phyloP scores from a whole-genome alignment of 2,888 invertebrate genomes.

The Acronicta leporina region DNA sequence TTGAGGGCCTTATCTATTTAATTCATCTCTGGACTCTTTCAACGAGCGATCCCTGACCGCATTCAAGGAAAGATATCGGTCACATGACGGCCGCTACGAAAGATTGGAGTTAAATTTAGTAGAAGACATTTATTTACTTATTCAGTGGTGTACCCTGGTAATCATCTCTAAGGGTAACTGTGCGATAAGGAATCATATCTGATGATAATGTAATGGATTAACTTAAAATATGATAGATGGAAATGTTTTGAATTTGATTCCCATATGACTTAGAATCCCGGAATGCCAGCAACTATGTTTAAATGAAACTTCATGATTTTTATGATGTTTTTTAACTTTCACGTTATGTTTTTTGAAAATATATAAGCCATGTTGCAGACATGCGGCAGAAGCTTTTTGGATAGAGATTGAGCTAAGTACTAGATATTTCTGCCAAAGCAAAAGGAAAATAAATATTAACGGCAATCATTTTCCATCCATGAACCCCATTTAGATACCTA shows the following conservation, averaged over 20 bases:
- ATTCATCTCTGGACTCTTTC: slow-evolving; percentile 87
- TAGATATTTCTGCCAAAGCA: neutral
- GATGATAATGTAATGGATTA: slow-evolving; percentile 68
- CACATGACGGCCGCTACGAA: slow-evolving; percentile 82
- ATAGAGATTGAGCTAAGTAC: neutral
- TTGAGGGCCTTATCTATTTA: slow-evolving; percentile 84
- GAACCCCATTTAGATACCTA: slow-evolving; percentile 13
- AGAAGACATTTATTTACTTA: slow-evolving; percentile 87
- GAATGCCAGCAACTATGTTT: no score
- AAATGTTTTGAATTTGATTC: slow-evolving; percentile 17
- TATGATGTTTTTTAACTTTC: neutral
- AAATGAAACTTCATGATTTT: no score
- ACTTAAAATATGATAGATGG: slow-evolving; percentile 42
- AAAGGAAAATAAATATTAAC: slow-evolving; percentile 7
- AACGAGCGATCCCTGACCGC: slow-evolving; percentile 82
- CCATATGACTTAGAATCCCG: neutral
- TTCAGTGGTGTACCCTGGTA: slow-evolving; percentile 78
- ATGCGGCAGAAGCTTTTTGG: neutral
- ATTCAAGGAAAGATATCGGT: slow-evolving; percentile 84
- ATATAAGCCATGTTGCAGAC: neutral
- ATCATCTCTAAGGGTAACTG: slow-evolving; percentile 77
- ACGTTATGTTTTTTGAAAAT: neutral
- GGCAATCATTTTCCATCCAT: slow-evolving; percentile 1
- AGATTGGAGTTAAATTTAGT: slow-evolving; percentile 87
- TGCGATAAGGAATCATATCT: slow-evolving; percentile 64